Evolutionary conservation across 2,888 invertebrate genomes (phyloP).

Genomic region (Drosophila macrospina): DNA sequence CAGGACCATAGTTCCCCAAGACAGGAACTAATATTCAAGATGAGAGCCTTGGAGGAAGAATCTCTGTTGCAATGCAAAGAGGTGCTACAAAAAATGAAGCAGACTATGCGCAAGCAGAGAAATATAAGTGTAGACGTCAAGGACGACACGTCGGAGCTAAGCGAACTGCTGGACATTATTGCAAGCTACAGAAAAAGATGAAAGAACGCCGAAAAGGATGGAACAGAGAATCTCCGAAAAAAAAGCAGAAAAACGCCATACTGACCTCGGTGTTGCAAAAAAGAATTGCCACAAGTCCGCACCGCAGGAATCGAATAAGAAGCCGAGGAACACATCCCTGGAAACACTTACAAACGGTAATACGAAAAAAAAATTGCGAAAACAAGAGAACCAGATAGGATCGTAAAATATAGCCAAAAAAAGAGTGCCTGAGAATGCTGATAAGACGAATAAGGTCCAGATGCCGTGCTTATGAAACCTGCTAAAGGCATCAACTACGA

Average conservation of each 20-base stretch:
- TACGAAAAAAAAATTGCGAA: neutral
- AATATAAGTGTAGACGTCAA: slow-evolving; percentile 7
- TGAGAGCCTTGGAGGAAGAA: slow-evolving; percentile 3
- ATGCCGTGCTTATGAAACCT: neutral
- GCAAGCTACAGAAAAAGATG: slow-evolving; percentile 3
- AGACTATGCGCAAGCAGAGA: neutral
- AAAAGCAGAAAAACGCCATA: neutral
- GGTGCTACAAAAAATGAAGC: slow-evolving; percentile 1
- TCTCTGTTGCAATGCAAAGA: neutral
- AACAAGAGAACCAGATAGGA: neutral
- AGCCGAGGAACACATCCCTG: no score
- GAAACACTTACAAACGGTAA: neutral
- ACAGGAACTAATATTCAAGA: slow-evolving; percentile 2
- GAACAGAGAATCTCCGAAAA: neutral
- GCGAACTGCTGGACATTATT: slow-evolving; percentile 1
- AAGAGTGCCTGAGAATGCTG: neutral
- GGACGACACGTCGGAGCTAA: slow-evolving; percentile 1
- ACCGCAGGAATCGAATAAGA: slow-evolving; percentile 1
- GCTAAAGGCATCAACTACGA: neutral
- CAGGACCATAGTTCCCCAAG: neutral
- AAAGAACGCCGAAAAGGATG: neutral
- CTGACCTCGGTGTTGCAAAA: neutral
- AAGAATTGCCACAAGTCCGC: neutral
- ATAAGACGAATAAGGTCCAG: neutral
- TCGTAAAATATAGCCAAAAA: neutral